Evolutionary conservation across 1,140 invertebrate genomes (phyloP), one percentile per base, ranked within the genome.

Genomic region (Pogonognathellus flavescens): DNA sequence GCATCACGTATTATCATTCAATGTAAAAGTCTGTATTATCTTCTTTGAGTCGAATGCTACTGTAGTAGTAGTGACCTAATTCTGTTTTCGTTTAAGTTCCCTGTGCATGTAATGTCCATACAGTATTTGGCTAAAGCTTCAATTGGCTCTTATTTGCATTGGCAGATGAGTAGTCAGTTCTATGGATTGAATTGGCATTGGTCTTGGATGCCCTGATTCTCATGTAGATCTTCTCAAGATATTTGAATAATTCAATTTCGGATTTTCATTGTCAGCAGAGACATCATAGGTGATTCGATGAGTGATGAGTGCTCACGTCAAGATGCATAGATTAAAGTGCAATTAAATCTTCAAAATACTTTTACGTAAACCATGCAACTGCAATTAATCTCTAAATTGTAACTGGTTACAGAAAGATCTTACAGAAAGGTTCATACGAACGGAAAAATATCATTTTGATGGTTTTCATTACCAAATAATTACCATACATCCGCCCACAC

Each of bases 121-220:
- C 41, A 50, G 31, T 76, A 50, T 76, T 76, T 41, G 41, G 41
- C 41, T 76, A n/a, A 13, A 76, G 16, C 41, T 76, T 41, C 41
- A 76, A 76, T 76, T 76, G 70, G 70, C 70, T 41, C 59, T 76
- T 76, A 76, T 76, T 76, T 76, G 18, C 70, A 76, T 76, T 76
- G 41, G 62, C 62, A 76, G 31, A 76, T 49, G 6, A 57, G 53
- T n/a, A 4, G n/a, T 14, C 9, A 76, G 25, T 49, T 76, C 10
- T 49, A 49, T 76, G 31, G 8, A 76, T 50, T 76, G 22, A n/a
- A 76, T 76, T 76, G 70, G 41, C 70, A 76, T 50, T 76, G 22
- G 16, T 8, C 14, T 16, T 76, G 41, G n/a, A 76, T 31, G 70
- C 70, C 70, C 70, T 76, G 70, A 76, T 76, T 76, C 70, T 41